Percentiles rank a stretch among this genome's conserved stretches.
These are phyloP conservation scores for Proterorhinus semilunaris DNA, from an alignment of 2,113 vertebrate species.

Conservation along the genomic window DNA sequence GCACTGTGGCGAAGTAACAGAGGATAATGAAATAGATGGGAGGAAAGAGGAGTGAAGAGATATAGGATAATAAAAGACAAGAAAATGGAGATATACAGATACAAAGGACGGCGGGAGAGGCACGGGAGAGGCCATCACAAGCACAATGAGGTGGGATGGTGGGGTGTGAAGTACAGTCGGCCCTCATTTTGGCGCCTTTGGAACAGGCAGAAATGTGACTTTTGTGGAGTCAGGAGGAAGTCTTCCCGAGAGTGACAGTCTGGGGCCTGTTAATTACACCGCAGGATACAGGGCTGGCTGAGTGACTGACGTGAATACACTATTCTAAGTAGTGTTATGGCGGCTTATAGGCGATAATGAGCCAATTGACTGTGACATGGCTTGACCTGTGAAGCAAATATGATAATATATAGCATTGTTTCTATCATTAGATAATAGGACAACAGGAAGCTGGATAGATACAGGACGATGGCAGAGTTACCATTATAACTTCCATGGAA, in stretches of 20 bases:
- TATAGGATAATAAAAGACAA: constrained; percentile 38
- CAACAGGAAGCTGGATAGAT: background rate
- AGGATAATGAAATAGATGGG: constrained; percentile 50
- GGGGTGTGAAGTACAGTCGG: constrained; percentile 16
- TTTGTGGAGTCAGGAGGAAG: constrained; percentile 32
- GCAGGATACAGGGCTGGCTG: constrained; percentile 52
- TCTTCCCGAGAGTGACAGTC: constrained; percentile 18
- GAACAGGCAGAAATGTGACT: constrained; percentile 44
- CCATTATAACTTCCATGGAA: background rate
- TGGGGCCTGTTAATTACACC: constrained; percentile 60
- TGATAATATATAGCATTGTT: background rate
- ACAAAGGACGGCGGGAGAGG: constrained; percentile 26
- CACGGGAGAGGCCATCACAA: constrained; percentile 26
- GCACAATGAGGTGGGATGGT: constrained; percentile 12
- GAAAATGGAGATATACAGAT: constrained; percentile 52
- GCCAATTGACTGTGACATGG: background rate
- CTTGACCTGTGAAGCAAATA: background rate
- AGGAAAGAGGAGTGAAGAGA: constrained; percentile 13
- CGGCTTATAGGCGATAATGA: background rate
- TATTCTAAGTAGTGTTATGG: constrained; percentile 5
- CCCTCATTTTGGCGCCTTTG: constrained; percentile 43
- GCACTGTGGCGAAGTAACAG: constrained; percentile 24
- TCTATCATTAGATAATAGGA: background rate
- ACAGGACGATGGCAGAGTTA: background rate
- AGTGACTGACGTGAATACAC: constrained; percentile 55